A percentile compares a stretch with the other conserved stretches of the same genome.
Evolutionary conservation across 2,797 vertebrate species (phyloP).

Genomic region (Coccyzus lansbergi): DNA sequence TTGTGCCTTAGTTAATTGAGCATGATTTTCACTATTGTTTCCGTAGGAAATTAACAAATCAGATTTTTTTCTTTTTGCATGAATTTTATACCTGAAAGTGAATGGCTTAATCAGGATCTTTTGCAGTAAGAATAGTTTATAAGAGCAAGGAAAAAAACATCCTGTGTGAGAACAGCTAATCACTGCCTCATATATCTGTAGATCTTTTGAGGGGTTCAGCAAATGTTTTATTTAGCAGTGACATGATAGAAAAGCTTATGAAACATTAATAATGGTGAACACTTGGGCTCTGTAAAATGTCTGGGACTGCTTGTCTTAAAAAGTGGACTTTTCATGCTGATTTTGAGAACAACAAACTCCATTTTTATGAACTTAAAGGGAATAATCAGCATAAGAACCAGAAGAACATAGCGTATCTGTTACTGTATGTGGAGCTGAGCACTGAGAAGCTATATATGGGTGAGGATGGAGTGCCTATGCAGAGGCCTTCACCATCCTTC

Average conservation of each 20-base stretch:
- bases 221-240: conserved; percentile 68
- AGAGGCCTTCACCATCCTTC: background rate
- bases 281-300: conserved; percentile 41
- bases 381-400: background rate
- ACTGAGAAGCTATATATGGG: accelerated
- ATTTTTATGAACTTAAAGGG: background rate
- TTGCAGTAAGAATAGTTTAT: conserved; percentile 37
- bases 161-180: conserved; percentile 60
- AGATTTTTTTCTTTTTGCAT: background rate
- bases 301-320: conserved; percentile 21
- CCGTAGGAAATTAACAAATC: background rate
- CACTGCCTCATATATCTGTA: conserved; percentile 58
- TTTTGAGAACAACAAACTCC: background rate
- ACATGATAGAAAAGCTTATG: conserved; percentile 56
- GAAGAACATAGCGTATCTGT: background rate
- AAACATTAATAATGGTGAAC: conserved; percentile 52
- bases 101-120: conserved; percentile 60
- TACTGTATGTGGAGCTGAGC: accelerated
- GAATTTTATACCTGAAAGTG: conserved; percentile 26
- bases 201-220: conserved; percentile 38
- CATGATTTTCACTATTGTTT: background rate
- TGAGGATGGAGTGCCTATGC: background rate
- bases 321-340: background rate
- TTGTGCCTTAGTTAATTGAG: background rate
- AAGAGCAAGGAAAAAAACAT: conserved; percentile 38